phyloP scores from a whole-genome alignment of 2,888 invertebrate genomes.

The Neuroscelio doddi region DNA sequence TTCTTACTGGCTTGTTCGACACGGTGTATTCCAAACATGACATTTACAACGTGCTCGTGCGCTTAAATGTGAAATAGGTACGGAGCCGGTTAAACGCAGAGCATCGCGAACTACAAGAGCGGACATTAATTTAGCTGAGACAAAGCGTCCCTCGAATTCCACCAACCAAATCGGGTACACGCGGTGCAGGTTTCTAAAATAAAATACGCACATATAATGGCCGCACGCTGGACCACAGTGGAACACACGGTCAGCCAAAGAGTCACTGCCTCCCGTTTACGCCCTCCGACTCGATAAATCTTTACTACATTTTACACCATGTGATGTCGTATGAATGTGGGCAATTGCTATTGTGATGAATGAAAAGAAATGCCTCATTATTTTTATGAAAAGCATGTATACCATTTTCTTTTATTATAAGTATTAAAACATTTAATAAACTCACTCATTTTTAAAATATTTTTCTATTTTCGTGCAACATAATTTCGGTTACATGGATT shows the following conservation, averaged over 20 bases:
- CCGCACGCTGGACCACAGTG: slow-evolving; percentile 31
- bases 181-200: slow-evolving; percentile 36
- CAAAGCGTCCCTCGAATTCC: slow-evolving; percentile 45
- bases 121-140: slow-evolving; percentile 44
- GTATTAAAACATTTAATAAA: too few relatives aligned
- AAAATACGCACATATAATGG: slow-evolving; percentile 40
- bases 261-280: slow-evolving; percentile 26
- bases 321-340: slow-evolving; percentile 38
- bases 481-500: too few relatives aligned
- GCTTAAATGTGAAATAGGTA: slow-evolving; percentile 33
- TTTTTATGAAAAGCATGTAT: too few relatives aligned
- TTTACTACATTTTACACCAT: slow-evolving; percentile 28
- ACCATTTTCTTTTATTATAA: too few relatives aligned
- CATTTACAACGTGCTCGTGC: slow-evolving; percentile 35
- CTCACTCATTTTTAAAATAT: too few relatives aligned
- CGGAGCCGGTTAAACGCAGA: slow-evolving; percentile 32
- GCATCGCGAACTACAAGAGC: slow-evolving; percentile 30
- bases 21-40: slow-evolving; percentile 22
- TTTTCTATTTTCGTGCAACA: too few relatives aligned
- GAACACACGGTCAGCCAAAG: slow-evolving; percentile 27
- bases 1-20: slow-evolving; percentile 2
- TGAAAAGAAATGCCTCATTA: slow-evolving; percentile 8
- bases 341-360: slow-evolving; percentile 28
- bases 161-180: slow-evolving; percentile 40
- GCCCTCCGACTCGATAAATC: slow-evolving; percentile 38